A percentile compares a stretch with the other conserved stretches of the same genome.
Evolutionary conservation across 2,888 invertebrate species (phyloP).

Genomic region (Hyles lineata): DNA sequence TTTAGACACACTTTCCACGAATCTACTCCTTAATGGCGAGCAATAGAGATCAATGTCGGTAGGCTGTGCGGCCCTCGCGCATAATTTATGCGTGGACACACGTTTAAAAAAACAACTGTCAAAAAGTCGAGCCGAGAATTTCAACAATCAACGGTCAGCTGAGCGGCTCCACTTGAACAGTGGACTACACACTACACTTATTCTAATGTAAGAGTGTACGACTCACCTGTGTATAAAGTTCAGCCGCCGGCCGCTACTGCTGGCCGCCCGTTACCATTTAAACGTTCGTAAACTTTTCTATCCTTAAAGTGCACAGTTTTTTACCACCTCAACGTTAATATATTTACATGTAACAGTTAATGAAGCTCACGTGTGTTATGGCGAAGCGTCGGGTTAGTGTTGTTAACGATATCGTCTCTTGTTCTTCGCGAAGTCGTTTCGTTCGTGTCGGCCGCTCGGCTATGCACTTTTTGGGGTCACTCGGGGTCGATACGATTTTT

Average conservation of each 20-base stretch:
- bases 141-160: constrained; percentile 37
- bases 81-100: constrained; percentile 65
- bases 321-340: constrained; percentile 68
- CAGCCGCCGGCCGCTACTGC: constrained; percentile 50
- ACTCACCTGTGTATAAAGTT: constrained; percentile 67
- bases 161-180: constrained; percentile 36
- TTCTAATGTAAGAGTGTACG: not conserved
- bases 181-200: not conserved
- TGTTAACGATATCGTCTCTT: constrained; percentile 43
- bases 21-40: constrained; percentile 29
- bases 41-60: constrained; percentile 34
- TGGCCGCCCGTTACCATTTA: constrained; percentile 59
- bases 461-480: constrained; percentile 74
- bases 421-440: constrained; percentile 73
- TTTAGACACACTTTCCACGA: constrained; percentile 8
- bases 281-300: constrained; percentile 42
- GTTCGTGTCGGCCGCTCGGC: constrained; percentile 73
- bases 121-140: constrained; percentile 44
- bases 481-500: constrained; percentile 68
- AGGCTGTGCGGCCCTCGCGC: constrained; percentile 39
- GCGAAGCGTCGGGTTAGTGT: constrained; percentile 63
- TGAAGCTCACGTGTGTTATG: constrained; percentile 72
- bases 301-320: constrained; percentile 61
- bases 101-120: constrained; percentile 57
- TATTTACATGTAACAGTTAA: constrained; percentile 54